Evolutionary conservation across 1,140 invertebrate genomes (phyloP), one percentile per base, ranked within the genome.

Genomic region (Cotesia chilonis): DNA sequence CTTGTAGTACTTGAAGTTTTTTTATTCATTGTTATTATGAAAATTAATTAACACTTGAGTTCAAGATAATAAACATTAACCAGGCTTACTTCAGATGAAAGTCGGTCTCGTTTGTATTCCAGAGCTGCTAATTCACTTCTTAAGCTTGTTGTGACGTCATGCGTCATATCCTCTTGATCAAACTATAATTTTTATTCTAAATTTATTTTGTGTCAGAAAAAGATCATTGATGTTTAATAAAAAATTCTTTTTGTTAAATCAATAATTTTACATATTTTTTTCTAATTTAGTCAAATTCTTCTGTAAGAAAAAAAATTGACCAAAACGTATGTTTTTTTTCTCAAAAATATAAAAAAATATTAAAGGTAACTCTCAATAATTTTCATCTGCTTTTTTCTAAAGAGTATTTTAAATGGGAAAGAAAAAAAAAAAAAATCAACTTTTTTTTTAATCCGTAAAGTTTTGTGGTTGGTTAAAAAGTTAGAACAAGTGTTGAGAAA

Each of bases 71-170:
- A 10, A 37, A 41, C 55, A 47, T 6, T 47, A 47, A 47, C 41
- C 41, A 60, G 37, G 68, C 71, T 75, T 37, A 75, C 74, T 66
- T 75, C 93, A 64, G 89, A 88, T 55, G 91, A 85, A n/a, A 95
- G 87, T 65, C 93, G 89, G 80, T 95, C 93, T 71, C 92, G 88
- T 85, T 94, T 95, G 82, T 94, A 94, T 77, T 94, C 92, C 52
- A 94, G 83, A 0, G 91, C 93, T 14, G 94, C 93, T 72, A 94
- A 83, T 82, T 94, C 94, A 84, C 93, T 94, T 73, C 92, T 89
- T 61, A 95, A 83, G 0, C 91, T 88, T 5, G 92, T 94, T 2
- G 91, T 90, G 75, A 93, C 85, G 79, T 94, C 93, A 78, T 89
- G 88, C 38, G 73, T 79, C 80, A 81, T 82, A 68, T 87, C 87